Evolutionary conservation across 2,888 invertebrate genomes (phyloP), one percentile per base, ranked within the genome.

Genomic region (Flexamia atlantica): DNA sequence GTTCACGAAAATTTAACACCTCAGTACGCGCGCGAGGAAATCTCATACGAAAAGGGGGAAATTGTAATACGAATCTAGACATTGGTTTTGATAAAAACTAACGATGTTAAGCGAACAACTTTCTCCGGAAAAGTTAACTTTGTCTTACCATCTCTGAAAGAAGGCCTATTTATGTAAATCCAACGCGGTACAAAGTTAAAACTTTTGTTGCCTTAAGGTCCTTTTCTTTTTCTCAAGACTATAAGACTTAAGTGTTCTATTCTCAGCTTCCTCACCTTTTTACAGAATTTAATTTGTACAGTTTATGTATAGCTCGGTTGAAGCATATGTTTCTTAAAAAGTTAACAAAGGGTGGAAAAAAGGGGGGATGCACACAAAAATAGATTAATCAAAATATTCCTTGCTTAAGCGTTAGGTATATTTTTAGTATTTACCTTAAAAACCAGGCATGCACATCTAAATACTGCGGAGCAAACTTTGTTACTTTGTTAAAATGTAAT

Each of bases 91-190:
- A 64, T 64, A 64, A 64, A 30, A 64, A 64, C 28, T 28, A 30
- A 28, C 30, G 64, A 30, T 64, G 64, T 64, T 64, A 64, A 28
- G 64, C 28, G 7, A 64, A 64, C 30, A 64, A 64, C 64, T 64
- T 64, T 28, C 30, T 46, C 53, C 3, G 30, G 1, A n/a, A 40
- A 72, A 72, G 72, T 72, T 72, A 40, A 72, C 40, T 72, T 72
- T 72, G 23, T 72, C 72, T 20, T 72, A 1, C 32, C 72, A 40
- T 64, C 64, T 64, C 28, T 64, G 64, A 20, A 72, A 72, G 40
- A 9, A 72, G 30, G 72, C 32, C 72, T 72, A 72, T 72, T 72
- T 72, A 72, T 72, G 72, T 72, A 72, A 72, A 72, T 72, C 72
- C 32, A 40, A 40, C 40, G 40, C 72, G 32, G 32, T 72, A 32